phyloP scores from a whole-genome alignment of 2,888 invertebrate genomes.

The Bursaphelenchus okinawaensis region DNA sequence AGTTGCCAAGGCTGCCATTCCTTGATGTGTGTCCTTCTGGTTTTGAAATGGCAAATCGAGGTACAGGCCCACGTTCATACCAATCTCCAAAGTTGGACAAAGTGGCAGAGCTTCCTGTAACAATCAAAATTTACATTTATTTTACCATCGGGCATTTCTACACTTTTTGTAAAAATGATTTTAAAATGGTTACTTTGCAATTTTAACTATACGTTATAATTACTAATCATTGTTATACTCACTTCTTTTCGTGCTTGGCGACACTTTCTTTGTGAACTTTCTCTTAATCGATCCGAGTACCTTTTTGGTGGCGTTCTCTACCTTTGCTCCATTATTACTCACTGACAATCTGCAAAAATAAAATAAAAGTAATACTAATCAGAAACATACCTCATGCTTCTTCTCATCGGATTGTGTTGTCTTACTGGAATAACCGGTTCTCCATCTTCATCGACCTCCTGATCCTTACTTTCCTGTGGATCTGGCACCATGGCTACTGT shows the following conservation, averaged over 20 bases:
- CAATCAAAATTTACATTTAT: not conserved
- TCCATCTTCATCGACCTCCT: slow-evolving; percentile 25
- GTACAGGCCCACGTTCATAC: slow-evolving; percentile 1
- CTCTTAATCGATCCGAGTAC: slow-evolving; percentile 13
- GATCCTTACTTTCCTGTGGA: not conserved
- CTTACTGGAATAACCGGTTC: slow-evolving; percentile 21
- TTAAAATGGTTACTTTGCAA: not conserved
- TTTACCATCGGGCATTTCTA: not conserved
- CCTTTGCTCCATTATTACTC: slow-evolving; percentile 9
- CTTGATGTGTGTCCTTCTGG: not conserved
- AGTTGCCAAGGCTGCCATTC: not conserved
- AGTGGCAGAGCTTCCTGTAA: slow-evolving; percentile 1
- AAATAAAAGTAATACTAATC: not conserved
- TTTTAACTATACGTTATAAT: too few relatives aligned
- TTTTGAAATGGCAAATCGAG: not conserved
- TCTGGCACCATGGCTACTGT: slow-evolving; percentile 9
- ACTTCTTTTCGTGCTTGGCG: not conserved
- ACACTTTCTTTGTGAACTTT: slow-evolving; percentile 13
- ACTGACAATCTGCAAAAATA: not conserved
- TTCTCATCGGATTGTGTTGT: slow-evolving; percentile 25
- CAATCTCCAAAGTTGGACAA: slow-evolving; percentile 1
- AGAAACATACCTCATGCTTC: slow-evolving; percentile 23
- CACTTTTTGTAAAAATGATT: not conserved
- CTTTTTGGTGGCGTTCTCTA: slow-evolving; percentile 5
- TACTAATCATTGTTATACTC: too few relatives aligned